Percentiles rank a stretch among this genome's conserved stretches.
Evolutionary conservation across 2,113 vertebrate genomes (phyloP).

Genomic region (Siniperca chuatsi): DNA sequence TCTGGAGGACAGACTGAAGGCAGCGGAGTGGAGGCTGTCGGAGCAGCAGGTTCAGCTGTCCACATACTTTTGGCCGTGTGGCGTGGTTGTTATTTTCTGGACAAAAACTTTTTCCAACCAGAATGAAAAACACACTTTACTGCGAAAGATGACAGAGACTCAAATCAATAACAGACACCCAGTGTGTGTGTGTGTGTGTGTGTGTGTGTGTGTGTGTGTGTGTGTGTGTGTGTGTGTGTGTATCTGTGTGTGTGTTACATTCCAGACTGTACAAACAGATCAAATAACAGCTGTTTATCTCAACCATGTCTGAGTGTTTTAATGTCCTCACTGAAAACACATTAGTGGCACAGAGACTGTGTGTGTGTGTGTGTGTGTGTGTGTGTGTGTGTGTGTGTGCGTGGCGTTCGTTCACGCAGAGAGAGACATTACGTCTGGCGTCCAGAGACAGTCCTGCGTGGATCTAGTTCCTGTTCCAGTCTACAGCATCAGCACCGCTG

Average conservation of each 20-base stretch:
- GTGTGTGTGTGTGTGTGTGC: not conserved
- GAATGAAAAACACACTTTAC: constrained; percentile 34
- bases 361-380: not conserved
- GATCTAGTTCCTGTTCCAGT: too few relatives aligned
- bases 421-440: too few relatives aligned
- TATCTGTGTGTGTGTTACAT: not conserved
- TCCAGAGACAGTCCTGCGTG: too few relatives aligned
- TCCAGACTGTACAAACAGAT: not conserved
- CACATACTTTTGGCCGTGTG: not conserved
- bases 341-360: not conserved
- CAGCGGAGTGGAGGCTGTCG: too few relatives aligned
- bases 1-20: too few relatives aligned
- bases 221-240: constrained; percentile 5
- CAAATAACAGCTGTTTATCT: not conserved
- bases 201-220: constrained; percentile 1
- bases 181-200: not conserved
- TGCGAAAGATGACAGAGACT: not conserved
- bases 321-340: not conserved
- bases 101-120: constrained; percentile 12
- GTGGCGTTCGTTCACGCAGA: too few relatives aligned
- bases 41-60: not conserved
- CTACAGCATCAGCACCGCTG: not conserved
- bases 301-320: not conserved
- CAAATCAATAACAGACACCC: constrained; percentile 11
- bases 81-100: not conserved